These are phyloP conservation scores for Gobius niger DNA, from an alignment of 2,113 vertebrate genomes.

Conservation along the genomic window DNA sequence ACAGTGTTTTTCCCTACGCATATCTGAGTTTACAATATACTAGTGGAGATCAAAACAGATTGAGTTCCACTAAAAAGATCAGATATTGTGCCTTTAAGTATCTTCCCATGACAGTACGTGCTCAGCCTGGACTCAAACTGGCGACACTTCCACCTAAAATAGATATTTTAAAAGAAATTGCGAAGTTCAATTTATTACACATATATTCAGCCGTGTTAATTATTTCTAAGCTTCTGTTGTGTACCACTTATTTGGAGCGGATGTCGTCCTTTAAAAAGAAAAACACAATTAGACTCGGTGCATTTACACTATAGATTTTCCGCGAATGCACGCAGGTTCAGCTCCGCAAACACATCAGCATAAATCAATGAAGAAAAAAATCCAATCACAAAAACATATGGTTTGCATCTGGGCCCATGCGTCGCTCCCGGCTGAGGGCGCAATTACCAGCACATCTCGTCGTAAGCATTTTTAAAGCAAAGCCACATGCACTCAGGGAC, in stretches of 20 bases:
- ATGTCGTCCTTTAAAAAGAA: neutral
- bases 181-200: no score
- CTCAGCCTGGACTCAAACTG: no score
- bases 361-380: slow-evolving; percentile 46
- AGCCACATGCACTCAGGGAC: neutral
- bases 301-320: slow-evolving; percentile 5
- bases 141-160: no score
- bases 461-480: slow-evolving; percentile 25
- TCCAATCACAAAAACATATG: slow-evolving; percentile 34
- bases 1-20: no score
- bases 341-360: slow-evolving; percentile 32
- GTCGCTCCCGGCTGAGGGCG: neutral
- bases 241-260: neutral
- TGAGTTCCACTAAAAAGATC: no score
- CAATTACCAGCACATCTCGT: slow-evolving; percentile 23
- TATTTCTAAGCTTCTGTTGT: no score
- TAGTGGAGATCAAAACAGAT: no score
- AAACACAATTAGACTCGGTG: neutral
- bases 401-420: slow-evolving; percentile 34
- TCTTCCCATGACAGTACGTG: no score
- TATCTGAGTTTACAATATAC: no score
- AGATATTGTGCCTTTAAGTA: no score
- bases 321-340: neutral
- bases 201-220: no score
- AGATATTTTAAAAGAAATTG: no score